Evolutionary conservation across 2,113 vertebrate species (phyloP), one percentile per base, ranked within the genome.

Genomic region (Dicerorhinus sumatrensis): DNA sequence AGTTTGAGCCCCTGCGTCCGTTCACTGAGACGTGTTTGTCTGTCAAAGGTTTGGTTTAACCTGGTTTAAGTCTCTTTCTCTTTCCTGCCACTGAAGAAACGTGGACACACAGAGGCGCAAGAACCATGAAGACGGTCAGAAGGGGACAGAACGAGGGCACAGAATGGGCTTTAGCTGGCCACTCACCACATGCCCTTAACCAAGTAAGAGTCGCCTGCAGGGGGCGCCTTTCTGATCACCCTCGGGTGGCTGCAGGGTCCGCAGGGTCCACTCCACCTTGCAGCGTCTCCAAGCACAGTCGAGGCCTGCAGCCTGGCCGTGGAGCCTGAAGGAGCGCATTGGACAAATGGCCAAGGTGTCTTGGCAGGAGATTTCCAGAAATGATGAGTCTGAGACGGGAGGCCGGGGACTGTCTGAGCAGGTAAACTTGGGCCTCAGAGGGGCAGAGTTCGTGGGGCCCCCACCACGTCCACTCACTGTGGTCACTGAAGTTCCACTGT

Each of bases 1-100:
- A 0, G 3, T 36, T 2, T 17, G 18, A n/a, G 51, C 36, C 8
- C 51, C 21, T 0, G 14, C 0, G 0, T 14, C 0, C 1, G 0
- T 18, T 42, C 27, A 31, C 51, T 4, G 11, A 80, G 27, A 23
- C n/a, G 3, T 23, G 51, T 54, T 54, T 54, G 51, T 54, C 51
- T 54, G 51, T 54, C 14, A 12, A 23, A n/a, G 33, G 31, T 27
- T 14, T 36, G 83, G 33, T 27, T 54, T 69, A 36, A 54, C 65
- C 46, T 12, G 33, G 13, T 17, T 25, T 1, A 29, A 27, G 31
- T 60, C 3, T 4, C 65, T n/a, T 20, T 46, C 48, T 46, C 17
- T 21, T 1, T 3, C 3, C 1, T 20, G 6, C 7, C 85, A 25
- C 25, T 14, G 42, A 39, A n/a, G 17, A 48, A 70, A 56, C 13